A percentile compares a stretch with the other conserved stretches of the same genome.
These are phyloP conservation scores for Cynodonichthys magdalenae DNA, from an alignment of 2,797 vertebrate genomes.

Conservation along the genomic window DNA sequence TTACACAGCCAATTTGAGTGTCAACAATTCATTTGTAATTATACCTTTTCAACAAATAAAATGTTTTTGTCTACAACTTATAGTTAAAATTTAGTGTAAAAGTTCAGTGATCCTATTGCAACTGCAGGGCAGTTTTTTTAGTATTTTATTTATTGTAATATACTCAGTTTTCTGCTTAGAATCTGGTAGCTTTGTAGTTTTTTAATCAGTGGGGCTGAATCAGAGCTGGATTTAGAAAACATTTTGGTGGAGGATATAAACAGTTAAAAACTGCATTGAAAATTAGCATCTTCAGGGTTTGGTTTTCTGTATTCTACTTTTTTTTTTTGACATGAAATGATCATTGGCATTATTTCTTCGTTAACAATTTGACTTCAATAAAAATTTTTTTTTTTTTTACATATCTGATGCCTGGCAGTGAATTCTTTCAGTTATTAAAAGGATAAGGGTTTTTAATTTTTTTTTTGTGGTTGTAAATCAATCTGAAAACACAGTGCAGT, in stretches of 20 bases:
- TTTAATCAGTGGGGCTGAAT: constrained; percentile 8
- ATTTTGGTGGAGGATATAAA: constrained; percentile 28
- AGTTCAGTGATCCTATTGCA: constrained; percentile 36
- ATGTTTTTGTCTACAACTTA: constrained; percentile 12
- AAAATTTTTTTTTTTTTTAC: constrained; percentile 45
- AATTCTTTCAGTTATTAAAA: constrained; percentile 32
- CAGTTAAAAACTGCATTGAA: constrained; percentile 30
- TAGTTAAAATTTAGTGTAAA: constrained; percentile 23
- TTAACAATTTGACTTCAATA: constrained; percentile 66
- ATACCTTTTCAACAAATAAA: constrained; percentile 42
- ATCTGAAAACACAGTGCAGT: constrained; percentile 15
- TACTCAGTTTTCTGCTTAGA: constrained; percentile 45
- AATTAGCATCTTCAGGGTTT: constrained; percentile 39
- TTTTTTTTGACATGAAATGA: constrained; percentile 75
- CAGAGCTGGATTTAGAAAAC: constrained; percentile 5
- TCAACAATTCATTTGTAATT: constrained; percentile 16
- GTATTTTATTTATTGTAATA: constrained; percentile 80
- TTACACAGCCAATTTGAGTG: constrained; percentile 7
- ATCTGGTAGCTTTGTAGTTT: constrained; percentile 34
- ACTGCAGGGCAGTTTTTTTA: constrained; percentile 84
- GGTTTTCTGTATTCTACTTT: constrained; percentile 34
- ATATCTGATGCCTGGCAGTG: constrained; percentile 14
- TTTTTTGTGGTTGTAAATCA: constrained; percentile 28
- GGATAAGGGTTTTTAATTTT: constrained; percentile 6
- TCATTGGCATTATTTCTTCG: constrained; percentile 73